These are phyloP conservation scores for Euphydryas editha DNA, from an alignment of 2,888 invertebrate genomes.

Conservation along the genomic window DNA sequence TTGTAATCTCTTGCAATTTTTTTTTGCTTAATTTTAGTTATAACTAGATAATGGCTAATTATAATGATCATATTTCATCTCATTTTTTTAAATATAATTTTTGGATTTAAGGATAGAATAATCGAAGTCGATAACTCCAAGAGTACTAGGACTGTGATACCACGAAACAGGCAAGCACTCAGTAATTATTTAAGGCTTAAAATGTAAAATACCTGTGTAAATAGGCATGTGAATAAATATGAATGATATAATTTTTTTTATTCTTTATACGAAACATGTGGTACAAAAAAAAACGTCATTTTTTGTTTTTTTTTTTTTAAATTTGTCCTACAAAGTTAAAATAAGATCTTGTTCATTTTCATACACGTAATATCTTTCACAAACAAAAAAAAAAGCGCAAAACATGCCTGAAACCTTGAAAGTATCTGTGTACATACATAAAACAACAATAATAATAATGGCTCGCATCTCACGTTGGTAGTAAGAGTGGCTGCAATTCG, in stretches of 20 bases:
- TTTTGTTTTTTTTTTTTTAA: too few relatives aligned
- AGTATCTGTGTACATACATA: too few relatives aligned
- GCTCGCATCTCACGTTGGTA: too few relatives aligned
- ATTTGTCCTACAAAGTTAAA: too few relatives aligned
- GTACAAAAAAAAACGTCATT: too few relatives aligned
- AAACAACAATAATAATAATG: too few relatives aligned
- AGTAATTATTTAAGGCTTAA: slow-evolving; percentile 59
- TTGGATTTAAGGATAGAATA: slow-evolving; percentile 24
- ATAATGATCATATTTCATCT: slow-evolving; percentile 26
- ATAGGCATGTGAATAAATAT: slow-evolving; percentile 66
- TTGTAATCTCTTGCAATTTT: slow-evolving; percentile 30
- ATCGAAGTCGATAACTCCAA: slow-evolving; percentile 30
- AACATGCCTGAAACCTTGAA: too few relatives aligned
- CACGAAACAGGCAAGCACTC: slow-evolving; percentile 64
- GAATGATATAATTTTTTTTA: slow-evolving; percentile 43
- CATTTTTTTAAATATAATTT: slow-evolving; percentile 18
- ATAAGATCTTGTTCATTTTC: too few relatives aligned
- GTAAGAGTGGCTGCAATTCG: too few relatives aligned
- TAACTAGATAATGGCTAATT: slow-evolving; percentile 30
- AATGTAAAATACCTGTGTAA: slow-evolving; percentile 66
- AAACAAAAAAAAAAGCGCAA: too few relatives aligned
- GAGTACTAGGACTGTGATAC: slow-evolving; percentile 71
- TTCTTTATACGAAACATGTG: slow-evolving; percentile 37
- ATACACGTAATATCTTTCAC: too few relatives aligned
- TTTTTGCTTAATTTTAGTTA: slow-evolving; percentile 31